A percentile compares a stretch with the other conserved stretches of the same genome.
phyloP scores from a whole-genome alignment of 2,113 vertebrate genomes.

The Thermophis baileyi region DNA sequence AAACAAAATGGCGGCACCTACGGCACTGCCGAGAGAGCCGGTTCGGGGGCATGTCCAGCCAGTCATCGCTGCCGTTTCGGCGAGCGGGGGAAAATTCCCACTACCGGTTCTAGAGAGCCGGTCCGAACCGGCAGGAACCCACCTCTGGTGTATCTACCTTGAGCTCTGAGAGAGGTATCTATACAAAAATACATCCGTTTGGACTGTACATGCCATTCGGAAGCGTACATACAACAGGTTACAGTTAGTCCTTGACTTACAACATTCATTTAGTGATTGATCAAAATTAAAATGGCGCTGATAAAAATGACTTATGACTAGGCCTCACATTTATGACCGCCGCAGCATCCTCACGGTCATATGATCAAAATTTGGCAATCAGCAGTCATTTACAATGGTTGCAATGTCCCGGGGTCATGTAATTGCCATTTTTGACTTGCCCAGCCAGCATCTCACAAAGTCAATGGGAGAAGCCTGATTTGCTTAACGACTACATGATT shows the following conservation, averaged over 20 bases:
- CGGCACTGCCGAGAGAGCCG: too few relatives aligned
- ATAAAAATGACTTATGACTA: background rate
- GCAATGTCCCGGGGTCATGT: background rate
- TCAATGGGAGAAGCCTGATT: background rate
- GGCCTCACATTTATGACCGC: background rate
- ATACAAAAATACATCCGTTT: background rate
- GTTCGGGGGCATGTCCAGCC: too few relatives aligned
- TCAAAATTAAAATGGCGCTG: background rate
- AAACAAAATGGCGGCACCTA: too few relatives aligned
- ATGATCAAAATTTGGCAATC: background rate
- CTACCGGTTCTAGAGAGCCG: too few relatives aligned
- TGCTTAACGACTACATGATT: background rate
- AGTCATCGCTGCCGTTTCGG: too few relatives aligned
- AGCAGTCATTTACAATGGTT: background rate
- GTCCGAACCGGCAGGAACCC: too few relatives aligned
- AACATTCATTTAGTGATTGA: background rate
- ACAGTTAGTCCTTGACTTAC: background rate
- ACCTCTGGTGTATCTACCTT: too few relatives aligned
- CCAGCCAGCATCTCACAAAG: background rate
- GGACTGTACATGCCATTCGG: background rate
- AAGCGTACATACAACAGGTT: background rate
- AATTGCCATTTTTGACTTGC: background rate
- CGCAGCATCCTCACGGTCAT: background rate
- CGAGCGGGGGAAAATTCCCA: too few relatives aligned
- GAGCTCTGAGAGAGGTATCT: background rate